These are phyloP conservation scores for Champsocephalus gunnari DNA, from an alignment of 2,797 vertebrate species.

Conservation along the genomic window DNA sequence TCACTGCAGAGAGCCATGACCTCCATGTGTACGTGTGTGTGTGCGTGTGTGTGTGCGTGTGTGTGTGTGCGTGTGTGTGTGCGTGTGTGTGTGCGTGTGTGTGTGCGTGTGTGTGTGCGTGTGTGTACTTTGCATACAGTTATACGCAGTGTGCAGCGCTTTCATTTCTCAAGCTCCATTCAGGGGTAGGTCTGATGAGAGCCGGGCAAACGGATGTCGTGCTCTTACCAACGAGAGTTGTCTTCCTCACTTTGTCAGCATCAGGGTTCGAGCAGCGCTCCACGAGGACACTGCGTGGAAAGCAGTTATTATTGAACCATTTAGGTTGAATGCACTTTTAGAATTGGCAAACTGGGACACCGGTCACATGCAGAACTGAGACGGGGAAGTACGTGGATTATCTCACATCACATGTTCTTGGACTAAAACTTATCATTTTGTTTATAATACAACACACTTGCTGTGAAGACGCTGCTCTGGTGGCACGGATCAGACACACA, in stretches of 20 bases:
- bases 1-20: slow-evolving; percentile 12
- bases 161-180: slow-evolving; percentile 19
- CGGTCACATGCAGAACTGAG: not conserved
- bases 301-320: not conserved
- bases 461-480: no score
- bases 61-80: not conserved
- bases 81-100: slow-evolving; percentile 7
- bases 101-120: slow-evolving; percentile 9
- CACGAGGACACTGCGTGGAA: not conserved
- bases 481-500: not conserved
- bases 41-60: not conserved
- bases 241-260: slow-evolving; percentile 23
- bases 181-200: slow-evolving; percentile 10
- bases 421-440: no score
- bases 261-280: not conserved
- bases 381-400: no score
- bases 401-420: no score
- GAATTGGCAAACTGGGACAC: not conserved
- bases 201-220: slow-evolving; percentile 14
- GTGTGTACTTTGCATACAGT: slow-evolving; percentile 11
- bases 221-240: not conserved
- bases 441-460: no score
- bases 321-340: not conserved
- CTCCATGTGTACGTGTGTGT: not conserved
- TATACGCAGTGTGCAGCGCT: slow-evolving; percentile 11